These are phyloP conservation scores for Oxyura jamaicensis DNA, from an alignment of 2,113 vertebrate genomes.

Conservation along the genomic window DNA sequence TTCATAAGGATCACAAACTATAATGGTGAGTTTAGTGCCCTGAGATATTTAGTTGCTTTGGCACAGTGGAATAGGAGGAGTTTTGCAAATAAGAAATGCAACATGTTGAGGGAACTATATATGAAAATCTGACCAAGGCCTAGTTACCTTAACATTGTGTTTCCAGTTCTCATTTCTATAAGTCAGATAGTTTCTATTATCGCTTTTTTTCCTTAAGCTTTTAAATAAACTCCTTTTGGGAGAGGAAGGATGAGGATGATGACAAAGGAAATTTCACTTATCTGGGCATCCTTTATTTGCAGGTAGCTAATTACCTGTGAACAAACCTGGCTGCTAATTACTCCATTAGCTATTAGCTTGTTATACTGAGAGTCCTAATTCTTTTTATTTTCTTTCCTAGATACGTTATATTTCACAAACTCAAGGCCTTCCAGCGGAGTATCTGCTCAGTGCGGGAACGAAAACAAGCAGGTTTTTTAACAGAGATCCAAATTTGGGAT, in stretches of 20 bases:
- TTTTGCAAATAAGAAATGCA: background rate
- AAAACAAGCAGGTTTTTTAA: constrained; percentile 99
- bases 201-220: background rate
- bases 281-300: background rate
- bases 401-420: constrained; percentile 99
- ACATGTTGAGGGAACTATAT: background rate
- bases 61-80: background rate
- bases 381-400: constrained; percentile 73
- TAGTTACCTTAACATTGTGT: background rate
- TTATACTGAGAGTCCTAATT: background rate
- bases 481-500: constrained; percentile 93
- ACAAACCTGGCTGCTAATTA: background rate
- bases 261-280: background rate
- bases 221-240: background rate
- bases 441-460: constrained; percentile 95
- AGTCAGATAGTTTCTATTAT: background rate
- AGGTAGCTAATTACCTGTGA: background rate
- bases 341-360: background rate
- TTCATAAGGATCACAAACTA: background rate
- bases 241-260: background rate
- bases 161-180: background rate
- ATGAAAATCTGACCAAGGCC: background rate
- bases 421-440: constrained; percentile 96
- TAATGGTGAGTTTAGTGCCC: background rate
- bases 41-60: background rate